These are phyloP conservation scores for Oreochromis tanganicae DNA, from an alignment of 2,113 vertebrate species.

Conservation along the genomic window DNA sequence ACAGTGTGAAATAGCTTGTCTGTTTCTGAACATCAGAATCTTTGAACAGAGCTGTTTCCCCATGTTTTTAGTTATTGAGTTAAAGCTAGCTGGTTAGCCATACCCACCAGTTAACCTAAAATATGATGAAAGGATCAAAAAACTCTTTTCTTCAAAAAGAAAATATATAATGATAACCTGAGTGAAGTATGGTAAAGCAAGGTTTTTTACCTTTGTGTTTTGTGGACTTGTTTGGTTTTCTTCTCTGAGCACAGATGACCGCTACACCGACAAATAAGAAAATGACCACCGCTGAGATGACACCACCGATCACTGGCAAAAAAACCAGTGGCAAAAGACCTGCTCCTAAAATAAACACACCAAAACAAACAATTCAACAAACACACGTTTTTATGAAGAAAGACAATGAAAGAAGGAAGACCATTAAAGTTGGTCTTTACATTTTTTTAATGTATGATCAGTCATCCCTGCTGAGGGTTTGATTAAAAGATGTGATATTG, in stretches of 20 bases:
- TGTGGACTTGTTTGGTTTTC: constrained; percentile 7
- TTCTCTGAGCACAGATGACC: not conserved
- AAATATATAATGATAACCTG: too few relatives aligned
- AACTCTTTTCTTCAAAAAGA: too few relatives aligned
- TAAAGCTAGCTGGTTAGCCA: too few relatives aligned
- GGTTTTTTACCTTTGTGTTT: not conserved
- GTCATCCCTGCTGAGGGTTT: rapidly evolving
- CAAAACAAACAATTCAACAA: not conserved
- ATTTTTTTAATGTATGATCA: constrained; percentile 18
- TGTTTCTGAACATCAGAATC: too few relatives aligned
- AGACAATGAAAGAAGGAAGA: too few relatives aligned
- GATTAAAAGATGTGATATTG: not conserved
- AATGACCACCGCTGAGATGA: constrained; percentile 4
- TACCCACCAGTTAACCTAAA: too few relatives aligned
- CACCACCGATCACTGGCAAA: not conserved
- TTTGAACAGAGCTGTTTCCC: too few relatives aligned
- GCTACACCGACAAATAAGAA: not conserved
- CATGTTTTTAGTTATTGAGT: too few relatives aligned
- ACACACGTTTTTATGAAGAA: not conserved
- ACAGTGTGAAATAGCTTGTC: too few relatives aligned
- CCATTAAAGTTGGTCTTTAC: too few relatives aligned
- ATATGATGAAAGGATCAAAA: too few relatives aligned
- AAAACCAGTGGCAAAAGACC: rapidly evolving
- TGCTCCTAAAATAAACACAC: not conserved
- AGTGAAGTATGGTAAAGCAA: too few relatives aligned